Percentiles rank a stretch among this genome's conserved stretches.
Conservation (phyloP, 2,113 vertebrate species). For the Malurus cyaneus region DNA sequence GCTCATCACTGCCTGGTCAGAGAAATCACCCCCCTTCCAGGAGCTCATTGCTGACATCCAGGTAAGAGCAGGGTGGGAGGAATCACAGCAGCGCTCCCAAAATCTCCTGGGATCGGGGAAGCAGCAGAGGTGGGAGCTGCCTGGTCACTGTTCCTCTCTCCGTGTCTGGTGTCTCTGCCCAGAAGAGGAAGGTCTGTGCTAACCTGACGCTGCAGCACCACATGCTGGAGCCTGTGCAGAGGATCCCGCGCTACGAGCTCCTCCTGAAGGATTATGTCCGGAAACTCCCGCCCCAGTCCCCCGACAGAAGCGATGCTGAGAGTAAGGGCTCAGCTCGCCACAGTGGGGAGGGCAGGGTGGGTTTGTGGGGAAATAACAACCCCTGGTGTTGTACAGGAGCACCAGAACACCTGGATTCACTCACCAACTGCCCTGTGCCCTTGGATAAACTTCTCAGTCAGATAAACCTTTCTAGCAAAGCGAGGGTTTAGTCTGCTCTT, state of each 20-base stretch:
- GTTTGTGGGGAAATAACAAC: not conserved
- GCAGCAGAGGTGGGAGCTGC: not conserved
- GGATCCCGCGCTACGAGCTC: conserved; percentile 89
- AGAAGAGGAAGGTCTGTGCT: conserved; percentile 80
- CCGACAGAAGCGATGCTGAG: conserved; percentile 75
- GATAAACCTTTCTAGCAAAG: not conserved
- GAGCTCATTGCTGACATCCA: conserved; percentile 82
- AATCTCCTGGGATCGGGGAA: not conserved
- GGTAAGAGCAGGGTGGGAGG: conserved; percentile 18
- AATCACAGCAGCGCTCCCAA: rapidly evolving
- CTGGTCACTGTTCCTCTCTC: not conserved
- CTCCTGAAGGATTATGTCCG: conserved; percentile 87
- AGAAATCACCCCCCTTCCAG: conserved; percentile 81
- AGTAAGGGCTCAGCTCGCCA: conserved; percentile 70
- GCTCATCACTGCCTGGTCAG: conserved; percentile 82
- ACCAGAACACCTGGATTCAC: not conserved
- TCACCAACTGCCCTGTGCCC: not conserved
- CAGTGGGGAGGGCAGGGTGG: not conserved
- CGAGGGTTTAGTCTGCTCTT: not conserved
- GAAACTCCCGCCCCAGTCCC: conserved; percentile 76
- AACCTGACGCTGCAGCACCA: conserved; percentile 81
- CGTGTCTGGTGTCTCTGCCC: not conserved
- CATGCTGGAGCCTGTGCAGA: conserved; percentile 89
- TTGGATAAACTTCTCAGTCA: not conserved
- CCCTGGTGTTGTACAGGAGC: not conserved